These are phyloP conservation scores for Cataglyphis altisquamis DNA, from an alignment of 2,888 invertebrate species.

Conservation along the genomic window DNA sequence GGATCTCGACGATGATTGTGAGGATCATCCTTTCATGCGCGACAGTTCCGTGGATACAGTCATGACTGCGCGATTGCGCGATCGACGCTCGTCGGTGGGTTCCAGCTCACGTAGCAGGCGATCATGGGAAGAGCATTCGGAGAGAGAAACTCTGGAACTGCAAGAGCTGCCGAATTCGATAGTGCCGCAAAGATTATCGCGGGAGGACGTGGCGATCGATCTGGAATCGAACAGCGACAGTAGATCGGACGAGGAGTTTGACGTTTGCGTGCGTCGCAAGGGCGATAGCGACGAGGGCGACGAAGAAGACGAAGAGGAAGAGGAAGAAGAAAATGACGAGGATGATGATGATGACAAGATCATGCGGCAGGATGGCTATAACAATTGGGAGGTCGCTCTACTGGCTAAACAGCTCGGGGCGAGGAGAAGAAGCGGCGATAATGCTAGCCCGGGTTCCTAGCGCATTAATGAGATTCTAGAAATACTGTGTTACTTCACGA, in stretches of 20 bases:
- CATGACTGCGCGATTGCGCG: conserved; percentile 77
- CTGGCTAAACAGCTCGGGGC: conserved; percentile 90
- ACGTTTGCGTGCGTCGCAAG: conserved; percentile 25
- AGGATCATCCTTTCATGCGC: conserved; percentile 87
- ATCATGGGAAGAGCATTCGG: conserved; percentile 92
- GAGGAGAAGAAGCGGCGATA: conserved; percentile 82
- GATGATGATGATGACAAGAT: conserved; percentile 72
- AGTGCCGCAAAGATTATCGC: conserved; percentile 85
- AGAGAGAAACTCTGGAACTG: conserved; percentile 90
- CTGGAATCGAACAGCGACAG: conserved; percentile 86
- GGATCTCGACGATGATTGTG: conserved; percentile 86
- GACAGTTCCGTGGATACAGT: conserved; percentile 86
- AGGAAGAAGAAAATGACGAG: conserved; percentile 79
- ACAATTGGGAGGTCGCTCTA: conserved; percentile 94
- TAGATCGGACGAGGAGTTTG: conserved; percentile 83
- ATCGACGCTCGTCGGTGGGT: conserved; percentile 77
- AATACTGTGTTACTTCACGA: conserved; percentile 81
- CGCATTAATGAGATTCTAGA: conserved; percentile 84
- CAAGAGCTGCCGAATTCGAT: conserved; percentile 88
- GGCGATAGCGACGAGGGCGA: conserved; percentile 44
- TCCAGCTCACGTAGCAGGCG: conserved; percentile 86
- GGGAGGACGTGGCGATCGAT: conserved; percentile 84
- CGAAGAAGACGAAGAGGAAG: conserved; percentile 80
- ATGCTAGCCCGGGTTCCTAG: conserved; percentile 85
- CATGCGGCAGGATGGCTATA: conserved; percentile 82